A percentile compares a stretch with the other conserved stretches of the same genome.
Conservation (phyloP, 2,797 vertebrate genomes). For the Oceanodroma leucorhoa region DNA sequence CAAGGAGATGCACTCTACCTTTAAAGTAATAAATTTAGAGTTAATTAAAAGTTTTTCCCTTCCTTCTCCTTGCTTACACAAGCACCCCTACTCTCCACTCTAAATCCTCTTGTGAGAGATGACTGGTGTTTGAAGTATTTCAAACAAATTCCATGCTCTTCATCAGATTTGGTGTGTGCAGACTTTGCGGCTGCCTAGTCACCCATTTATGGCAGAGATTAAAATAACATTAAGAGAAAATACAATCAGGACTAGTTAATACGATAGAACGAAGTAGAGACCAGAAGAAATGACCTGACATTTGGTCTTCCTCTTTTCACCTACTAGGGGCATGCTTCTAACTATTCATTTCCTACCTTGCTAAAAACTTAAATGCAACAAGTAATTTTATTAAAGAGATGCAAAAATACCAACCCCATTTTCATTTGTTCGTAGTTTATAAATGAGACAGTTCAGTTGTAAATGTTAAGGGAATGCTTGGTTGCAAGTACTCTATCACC, state of each 20-base stretch:
- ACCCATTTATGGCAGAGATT: background rate
- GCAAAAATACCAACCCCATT: background rate
- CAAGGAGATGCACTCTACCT: background rate
- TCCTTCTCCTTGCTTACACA: background rate
- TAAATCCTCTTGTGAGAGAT: background rate
- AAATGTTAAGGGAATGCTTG: background rate
- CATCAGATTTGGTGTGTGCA: background rate
- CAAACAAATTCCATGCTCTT: slow-evolving; percentile 38
- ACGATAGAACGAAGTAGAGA: background rate
- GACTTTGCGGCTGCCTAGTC: background rate
- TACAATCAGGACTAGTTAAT: background rate
- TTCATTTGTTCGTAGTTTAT: background rate
- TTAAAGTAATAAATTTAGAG: background rate
- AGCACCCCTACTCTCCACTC: background rate
- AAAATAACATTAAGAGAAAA: slow-evolving; percentile 5
- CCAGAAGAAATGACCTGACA: background rate
- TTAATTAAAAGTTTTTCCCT: background rate
- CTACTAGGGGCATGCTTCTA: background rate
- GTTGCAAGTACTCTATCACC: background rate
- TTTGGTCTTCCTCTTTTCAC: background rate
- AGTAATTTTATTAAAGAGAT: background rate
- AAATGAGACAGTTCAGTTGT: background rate
- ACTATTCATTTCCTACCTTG: background rate
- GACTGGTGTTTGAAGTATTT: background rate
- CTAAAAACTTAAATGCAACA: background rate